Conservation (phyloP, 2,113 vertebrate genomes). For the Tylochromis polylepis region DNA sequence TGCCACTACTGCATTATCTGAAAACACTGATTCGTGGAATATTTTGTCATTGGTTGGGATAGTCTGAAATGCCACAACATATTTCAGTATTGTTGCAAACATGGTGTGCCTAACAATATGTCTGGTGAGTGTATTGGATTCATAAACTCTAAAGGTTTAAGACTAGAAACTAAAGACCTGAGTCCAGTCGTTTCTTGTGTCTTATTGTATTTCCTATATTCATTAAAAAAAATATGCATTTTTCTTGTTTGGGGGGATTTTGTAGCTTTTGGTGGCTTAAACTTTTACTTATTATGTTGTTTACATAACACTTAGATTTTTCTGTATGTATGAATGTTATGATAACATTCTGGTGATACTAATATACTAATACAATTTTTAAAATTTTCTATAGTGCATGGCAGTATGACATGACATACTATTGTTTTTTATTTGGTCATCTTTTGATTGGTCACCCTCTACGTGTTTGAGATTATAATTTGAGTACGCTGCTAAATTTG, state of each 20-base stretch:
- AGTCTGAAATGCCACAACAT: background rate
- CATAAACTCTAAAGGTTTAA: background rate
- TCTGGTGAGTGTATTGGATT: background rate
- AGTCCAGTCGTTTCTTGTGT: background rate
- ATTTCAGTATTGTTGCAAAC: background rate
- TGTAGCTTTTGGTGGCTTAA: background rate
- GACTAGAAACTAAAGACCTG: background rate
- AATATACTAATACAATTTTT: background rate
- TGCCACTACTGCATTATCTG: background rate
- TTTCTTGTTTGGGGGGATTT: background rate
- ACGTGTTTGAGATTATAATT: background rate
- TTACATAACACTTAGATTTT: background rate
- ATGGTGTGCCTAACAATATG: background rate
- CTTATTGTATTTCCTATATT: rapidly evolving
- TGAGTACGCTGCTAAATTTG: background rate
- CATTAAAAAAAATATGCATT: background rate
- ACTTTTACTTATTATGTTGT: background rate
- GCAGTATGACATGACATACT: background rate
- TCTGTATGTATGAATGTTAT: background rate
- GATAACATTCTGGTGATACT: background rate
- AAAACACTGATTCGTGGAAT: background rate
- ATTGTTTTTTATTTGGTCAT: background rate
- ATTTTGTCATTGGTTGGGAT: background rate
- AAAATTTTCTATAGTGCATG: background rate
- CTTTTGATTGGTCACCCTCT: background rate